These are phyloP conservation scores for Fistularia commersonii DNA, from an alignment of 2,797 vertebrate genomes.

Conservation along the genomic window DNA sequence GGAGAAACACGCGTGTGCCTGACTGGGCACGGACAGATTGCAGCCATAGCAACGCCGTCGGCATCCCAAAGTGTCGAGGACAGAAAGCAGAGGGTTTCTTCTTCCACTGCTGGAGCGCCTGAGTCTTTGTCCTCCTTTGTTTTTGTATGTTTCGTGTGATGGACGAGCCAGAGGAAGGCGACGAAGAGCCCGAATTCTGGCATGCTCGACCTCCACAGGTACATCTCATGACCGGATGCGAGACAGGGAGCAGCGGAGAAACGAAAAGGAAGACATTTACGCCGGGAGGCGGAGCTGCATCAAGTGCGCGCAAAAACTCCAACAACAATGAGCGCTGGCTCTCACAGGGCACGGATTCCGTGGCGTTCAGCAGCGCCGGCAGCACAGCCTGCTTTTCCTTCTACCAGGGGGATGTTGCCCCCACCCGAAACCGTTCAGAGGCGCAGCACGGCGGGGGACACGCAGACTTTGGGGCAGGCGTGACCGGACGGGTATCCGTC, in stretches of 20 bases:
- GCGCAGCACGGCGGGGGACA: slow-evolving; percentile 38
- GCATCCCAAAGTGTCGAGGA: slow-evolving; percentile 47
- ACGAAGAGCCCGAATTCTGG: slow-evolving; percentile 72
- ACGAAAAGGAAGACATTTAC: slow-evolving; percentile 61
- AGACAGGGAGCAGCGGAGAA: slow-evolving; percentile 56
- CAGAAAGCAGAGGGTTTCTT: slow-evolving; percentile 47
- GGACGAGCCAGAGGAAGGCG: slow-evolving; percentile 68
- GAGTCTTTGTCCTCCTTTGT: slow-evolving; percentile 11
- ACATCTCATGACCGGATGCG: slow-evolving; percentile 30
- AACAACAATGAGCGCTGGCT: slow-evolving; percentile 69
- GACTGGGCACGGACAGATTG: slow-evolving; percentile 44
- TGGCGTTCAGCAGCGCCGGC: slow-evolving; percentile 46
- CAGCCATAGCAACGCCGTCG: slow-evolving; percentile 70
- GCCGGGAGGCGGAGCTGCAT: slow-evolving; percentile 74
- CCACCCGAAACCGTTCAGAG: slow-evolving; percentile 30
- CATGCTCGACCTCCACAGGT: slow-evolving; percentile 49
- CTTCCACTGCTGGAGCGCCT: slow-evolving; percentile 37
- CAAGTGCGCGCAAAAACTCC: slow-evolving; percentile 66
- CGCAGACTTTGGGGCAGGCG: slow-evolving; percentile 22
- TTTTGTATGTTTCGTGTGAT: slow-evolving; percentile 31
- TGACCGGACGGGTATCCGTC: slow-evolving; percentile 46
- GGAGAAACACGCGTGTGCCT: slow-evolving; percentile 7
- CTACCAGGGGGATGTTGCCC: slow-evolving; percentile 58
- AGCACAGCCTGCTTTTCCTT: slow-evolving; percentile 43
- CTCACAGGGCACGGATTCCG: slow-evolving; percentile 51